Conservation (phyloP, 2,797 vertebrate species). For the Apogon hyalosoma region DNA sequence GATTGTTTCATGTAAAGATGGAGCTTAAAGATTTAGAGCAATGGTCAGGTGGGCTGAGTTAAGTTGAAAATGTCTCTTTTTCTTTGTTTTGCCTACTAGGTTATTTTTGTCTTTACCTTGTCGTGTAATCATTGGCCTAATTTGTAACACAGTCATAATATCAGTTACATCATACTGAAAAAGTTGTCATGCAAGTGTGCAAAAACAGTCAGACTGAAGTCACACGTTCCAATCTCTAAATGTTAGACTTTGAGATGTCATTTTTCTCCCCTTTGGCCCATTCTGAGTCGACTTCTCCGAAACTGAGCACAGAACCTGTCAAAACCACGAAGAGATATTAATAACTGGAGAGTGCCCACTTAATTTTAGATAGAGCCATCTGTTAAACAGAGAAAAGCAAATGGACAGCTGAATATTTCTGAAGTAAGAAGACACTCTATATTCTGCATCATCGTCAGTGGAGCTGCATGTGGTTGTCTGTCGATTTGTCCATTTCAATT, state of each 20-base stretch:
- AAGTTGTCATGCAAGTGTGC: neutral
- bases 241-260: slow-evolving; percentile 8
- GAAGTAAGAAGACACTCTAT: too few species aligned
- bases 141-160: too few species aligned
- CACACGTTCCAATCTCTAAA: neutral
- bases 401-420: too few species aligned
- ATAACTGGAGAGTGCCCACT: neutral
- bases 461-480: too few species aligned
- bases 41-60: slow-evolving; percentile 49
- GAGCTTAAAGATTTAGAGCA: slow-evolving; percentile 56
- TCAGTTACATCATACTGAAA: too few species aligned
- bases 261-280: neutral
- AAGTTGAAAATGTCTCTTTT: slow-evolving; percentile 29
- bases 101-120: slow-evolving; percentile 25
- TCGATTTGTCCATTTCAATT: too few species aligned
- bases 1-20: slow-evolving; percentile 55
- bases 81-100: slow-evolving; percentile 5
- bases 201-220: slow-evolving; percentile 21
- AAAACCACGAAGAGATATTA: neutral
- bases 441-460: too few species aligned
- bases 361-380: neutral
- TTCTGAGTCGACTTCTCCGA: neutral
- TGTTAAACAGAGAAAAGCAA: neutral
- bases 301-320: neutral
- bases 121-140: neutral